A percentile compares a stretch with the other conserved stretches of the same genome.
These are phyloP conservation scores for Berghia stephanieae DNA, from an alignment of 1,140 invertebrate genomes.

Conservation along the genomic window DNA sequence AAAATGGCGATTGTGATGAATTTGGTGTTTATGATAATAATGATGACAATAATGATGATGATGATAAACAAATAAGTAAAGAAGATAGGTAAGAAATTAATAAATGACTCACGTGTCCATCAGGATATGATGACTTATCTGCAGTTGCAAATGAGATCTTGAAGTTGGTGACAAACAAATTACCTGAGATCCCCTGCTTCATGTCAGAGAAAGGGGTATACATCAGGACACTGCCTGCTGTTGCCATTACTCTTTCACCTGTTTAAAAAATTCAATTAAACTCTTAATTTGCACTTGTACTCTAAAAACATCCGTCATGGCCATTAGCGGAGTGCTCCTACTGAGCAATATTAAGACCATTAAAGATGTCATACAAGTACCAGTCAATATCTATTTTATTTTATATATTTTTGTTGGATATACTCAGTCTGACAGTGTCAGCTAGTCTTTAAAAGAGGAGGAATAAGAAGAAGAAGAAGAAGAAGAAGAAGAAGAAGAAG, in stretches of 20 bases:
- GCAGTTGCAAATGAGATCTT: conserved; percentile 84
- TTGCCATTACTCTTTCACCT: conserved; percentile 81
- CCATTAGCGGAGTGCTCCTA: neutral
- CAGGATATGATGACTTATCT: conserved; percentile 67
- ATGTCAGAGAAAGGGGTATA: conserved; percentile 81
- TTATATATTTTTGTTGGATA: neutral
- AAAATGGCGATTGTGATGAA: too few species aligned
- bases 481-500: too few species aligned
- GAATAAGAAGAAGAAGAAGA: too few species aligned
- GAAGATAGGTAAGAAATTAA: neutral
- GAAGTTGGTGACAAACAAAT: conserved; percentile 86
- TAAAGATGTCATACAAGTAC: neutral
- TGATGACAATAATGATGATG: neutral
- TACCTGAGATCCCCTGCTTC: conserved; percentile 80
- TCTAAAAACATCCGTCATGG: neutral
- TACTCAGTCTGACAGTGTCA: neutral
- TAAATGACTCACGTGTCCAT: conserved; percentile 32
- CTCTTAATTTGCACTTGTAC: neutral
- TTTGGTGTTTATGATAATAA: neutral
- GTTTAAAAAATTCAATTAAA: conserved; percentile 30
- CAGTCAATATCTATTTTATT: neutral
- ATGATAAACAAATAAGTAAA: too few species aligned
- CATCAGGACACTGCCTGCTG: conserved; percentile 83
- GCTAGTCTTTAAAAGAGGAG: neutral
- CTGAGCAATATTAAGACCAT: neutral